These are phyloP conservation scores for Bactericera cockerelli DNA, from an alignment of 1,140 invertebrate genomes.

Conservation along the genomic window DNA sequence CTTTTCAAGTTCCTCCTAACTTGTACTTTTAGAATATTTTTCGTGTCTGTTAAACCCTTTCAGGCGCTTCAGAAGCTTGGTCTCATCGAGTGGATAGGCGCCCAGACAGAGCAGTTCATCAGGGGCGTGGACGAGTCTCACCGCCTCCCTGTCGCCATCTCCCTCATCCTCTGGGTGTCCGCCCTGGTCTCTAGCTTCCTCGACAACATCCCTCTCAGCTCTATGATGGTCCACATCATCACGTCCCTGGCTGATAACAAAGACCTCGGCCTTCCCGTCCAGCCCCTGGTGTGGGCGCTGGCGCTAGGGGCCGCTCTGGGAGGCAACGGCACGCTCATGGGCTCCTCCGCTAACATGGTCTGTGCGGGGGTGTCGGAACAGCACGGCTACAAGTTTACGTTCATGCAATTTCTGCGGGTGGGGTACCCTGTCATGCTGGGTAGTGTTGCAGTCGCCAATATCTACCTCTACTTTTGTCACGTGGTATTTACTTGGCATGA, in stretches of 20 bases:
- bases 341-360: conserved; percentile 68
- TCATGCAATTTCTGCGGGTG: conserved; percentile 61
- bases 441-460: conserved; percentile 43
- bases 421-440: conserved; percentile 64
- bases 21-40: too few species aligned
- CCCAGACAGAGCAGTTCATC: conserved; percentile 47
- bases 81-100: conserved; percentile 54
- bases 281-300: conserved; percentile 59
- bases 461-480: conserved; percentile 55
- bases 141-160: conserved; percentile 49
- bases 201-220: conserved; percentile 72
- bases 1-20: too few species aligned
- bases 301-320: conserved; percentile 68
- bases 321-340: conserved; percentile 68
- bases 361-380: conserved; percentile 72
- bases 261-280: conserved; percentile 45
- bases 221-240: conserved; percentile 68
- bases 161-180: conserved; percentile 62
- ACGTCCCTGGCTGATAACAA: conserved; percentile 44
- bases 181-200: conserved; percentile 63
- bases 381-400: conserved; percentile 62
- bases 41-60: too few species aligned
- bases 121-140: conserved; percentile 41
- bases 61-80: conserved; percentile 49
- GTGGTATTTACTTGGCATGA: conserved; percentile 45